Evolutionary conservation across 37 sponge, comb jelly and placozoan species (phyloP).

Genomic region (Corticium candelabrum): DNA sequence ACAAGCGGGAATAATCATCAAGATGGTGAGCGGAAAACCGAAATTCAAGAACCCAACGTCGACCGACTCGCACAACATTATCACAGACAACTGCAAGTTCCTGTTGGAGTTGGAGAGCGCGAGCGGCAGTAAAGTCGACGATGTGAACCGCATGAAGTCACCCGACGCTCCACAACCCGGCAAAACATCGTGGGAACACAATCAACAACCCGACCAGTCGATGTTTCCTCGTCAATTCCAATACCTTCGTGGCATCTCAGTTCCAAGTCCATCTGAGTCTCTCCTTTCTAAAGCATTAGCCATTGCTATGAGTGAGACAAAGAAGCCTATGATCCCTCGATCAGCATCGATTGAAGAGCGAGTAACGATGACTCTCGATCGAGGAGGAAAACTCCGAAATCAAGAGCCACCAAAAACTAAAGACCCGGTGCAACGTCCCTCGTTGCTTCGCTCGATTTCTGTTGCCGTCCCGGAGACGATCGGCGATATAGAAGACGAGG

Average conservation of each 20-base stretch:
- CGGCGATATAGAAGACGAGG: too few relatives aligned
- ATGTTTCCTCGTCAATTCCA: background rate
- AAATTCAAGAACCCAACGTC: background rate
- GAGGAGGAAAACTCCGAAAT: background rate
- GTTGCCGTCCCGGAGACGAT: constrained; percentile 6
- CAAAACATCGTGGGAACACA: background rate
- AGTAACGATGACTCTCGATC: background rate
- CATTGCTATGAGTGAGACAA: too few relatives aligned
- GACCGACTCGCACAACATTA: background rate
- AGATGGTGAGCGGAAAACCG: background rate
- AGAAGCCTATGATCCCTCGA: background rate
- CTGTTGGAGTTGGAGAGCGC: constrained; percentile 54
- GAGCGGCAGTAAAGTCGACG: constrained; percentile 6
- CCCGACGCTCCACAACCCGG: background rate
- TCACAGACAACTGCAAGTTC: constrained; percentile 61
- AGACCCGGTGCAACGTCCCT: background rate
- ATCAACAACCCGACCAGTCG: background rate
- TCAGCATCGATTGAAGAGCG: background rate
- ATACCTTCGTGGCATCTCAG: background rate
- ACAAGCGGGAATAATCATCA: background rate
- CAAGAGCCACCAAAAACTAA: background rate
- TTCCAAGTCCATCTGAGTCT: background rate
- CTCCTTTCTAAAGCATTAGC: too few relatives aligned
- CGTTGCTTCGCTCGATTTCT: constrained; percentile 19
- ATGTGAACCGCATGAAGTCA: background rate